These are phyloP conservation scores for Hypanus sabinus DNA, from an alignment of 2,113 vertebrate genomes.

Conservation along the genomic window DNA sequence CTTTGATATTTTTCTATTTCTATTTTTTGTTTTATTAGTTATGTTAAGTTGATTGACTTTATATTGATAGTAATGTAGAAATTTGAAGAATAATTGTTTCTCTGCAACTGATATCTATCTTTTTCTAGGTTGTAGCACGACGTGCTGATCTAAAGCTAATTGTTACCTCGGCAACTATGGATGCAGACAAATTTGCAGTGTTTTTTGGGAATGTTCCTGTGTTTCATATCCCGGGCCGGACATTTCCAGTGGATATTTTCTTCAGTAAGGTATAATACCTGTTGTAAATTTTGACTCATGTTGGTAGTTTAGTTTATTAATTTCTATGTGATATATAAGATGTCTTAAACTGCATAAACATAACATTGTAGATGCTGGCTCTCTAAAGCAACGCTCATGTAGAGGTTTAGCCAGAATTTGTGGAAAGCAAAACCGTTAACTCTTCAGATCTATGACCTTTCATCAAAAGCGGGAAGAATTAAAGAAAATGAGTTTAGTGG, in stretches of 20 bases:
- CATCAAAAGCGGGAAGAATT: no score
- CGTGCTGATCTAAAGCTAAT: conserved; percentile 94
- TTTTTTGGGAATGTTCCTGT: conserved; percentile 97
- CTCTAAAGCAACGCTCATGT: background rate
- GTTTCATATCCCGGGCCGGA: conserved; percentile 92
- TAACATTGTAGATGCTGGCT: no score
- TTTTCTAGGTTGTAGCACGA: conserved; percentile 79
- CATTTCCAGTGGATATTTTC: conserved; percentile 92
- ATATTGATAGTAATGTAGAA: background rate
- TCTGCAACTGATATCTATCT: background rate
- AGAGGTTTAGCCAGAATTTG: no score
- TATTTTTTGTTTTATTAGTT: background rate
- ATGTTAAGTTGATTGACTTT: background rate
- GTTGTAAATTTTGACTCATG: background rate
- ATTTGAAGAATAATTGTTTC: background rate
- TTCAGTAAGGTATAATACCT: conserved; percentile 81
- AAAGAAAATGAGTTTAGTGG: no score
- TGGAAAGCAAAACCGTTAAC: no score
- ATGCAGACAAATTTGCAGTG: conserved; percentile 91
- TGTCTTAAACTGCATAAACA: background rate
- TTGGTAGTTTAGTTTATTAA: background rate
- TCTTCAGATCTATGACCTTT: no score
- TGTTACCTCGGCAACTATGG: conserved; percentile 96
- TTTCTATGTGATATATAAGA: background rate
- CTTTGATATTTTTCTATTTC: background rate